These are phyloP conservation scores for Phylloscopus trochiloides DNA, from an alignment of 2,113 vertebrate genomes.

Conservation along the genomic window DNA sequence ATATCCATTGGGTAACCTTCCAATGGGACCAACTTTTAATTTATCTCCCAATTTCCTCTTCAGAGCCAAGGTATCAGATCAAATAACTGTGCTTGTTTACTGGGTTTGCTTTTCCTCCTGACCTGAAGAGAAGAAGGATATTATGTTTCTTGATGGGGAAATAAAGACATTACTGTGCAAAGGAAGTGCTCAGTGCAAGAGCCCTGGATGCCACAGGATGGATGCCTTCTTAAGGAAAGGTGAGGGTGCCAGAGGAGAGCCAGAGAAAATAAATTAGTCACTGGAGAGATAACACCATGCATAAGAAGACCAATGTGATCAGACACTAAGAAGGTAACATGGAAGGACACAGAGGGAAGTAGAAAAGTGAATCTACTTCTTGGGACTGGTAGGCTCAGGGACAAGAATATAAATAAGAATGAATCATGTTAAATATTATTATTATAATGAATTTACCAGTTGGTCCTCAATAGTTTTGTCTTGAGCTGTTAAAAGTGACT, in stretches of 20 bases:
- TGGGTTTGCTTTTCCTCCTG: constrained; percentile 18
- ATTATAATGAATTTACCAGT: neutral
- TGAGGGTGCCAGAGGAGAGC: neutral
- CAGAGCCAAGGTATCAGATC: constrained; percentile 40
- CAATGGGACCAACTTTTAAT: constrained; percentile 74
- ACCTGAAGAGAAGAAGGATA: neutral
- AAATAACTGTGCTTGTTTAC: constrained; percentile 53
- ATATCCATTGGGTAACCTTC: constrained; percentile 76
- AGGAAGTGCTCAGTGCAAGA: neutral
- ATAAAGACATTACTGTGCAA: neutral
- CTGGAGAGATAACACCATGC: neutral
- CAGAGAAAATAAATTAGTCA: neutral
- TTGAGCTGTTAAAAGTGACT: neutral
- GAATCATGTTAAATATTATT: neutral
- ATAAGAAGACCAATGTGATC: neutral
- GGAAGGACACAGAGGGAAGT: neutral
- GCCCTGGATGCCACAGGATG: neutral
- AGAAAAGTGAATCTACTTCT: neutral
- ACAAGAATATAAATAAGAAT: neutral
- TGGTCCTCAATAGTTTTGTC: neutral
- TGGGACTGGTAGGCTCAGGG: neutral
- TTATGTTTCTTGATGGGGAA: neutral
- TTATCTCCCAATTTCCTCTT: constrained; percentile 83
- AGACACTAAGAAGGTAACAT: neutral
- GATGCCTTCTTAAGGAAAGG: neutral